Evolutionary conservation across 2,797 vertebrate genomes (phyloP), one percentile per base, ranked within the genome.

Genomic region (Anabas testudineus): DNA sequence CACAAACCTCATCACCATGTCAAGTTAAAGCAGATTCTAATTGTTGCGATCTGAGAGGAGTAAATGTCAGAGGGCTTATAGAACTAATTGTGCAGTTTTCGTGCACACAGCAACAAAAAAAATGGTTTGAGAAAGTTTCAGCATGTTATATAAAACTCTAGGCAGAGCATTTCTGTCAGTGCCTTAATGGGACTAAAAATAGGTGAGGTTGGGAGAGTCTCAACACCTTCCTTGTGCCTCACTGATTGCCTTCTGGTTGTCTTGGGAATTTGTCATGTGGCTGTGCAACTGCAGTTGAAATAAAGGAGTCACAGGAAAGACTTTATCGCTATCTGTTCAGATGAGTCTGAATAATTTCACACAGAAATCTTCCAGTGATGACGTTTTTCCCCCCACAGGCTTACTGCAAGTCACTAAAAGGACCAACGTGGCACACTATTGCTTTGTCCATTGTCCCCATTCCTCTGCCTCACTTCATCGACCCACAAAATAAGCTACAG

Each of bases 161-260:
- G 32, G 10, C 37, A 54, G 41, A 45, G 21, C 16, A 69, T 46
- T 24, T 62, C 21, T 7, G n/a, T 22, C 30, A 56, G 36, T 42
- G 19, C 7, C 74, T 67, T 51, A 60, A 86, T 55, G 32, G 66
- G 37, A 46, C 66, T 71, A 78, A 74, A 82, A 82, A 86, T 79
- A 80, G 34, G 19, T 54, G 28, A 49, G 26, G 34, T 49, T 48
- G 37, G 19, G 32, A 48, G 12, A 26, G 10, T 46, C 60, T 64
- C 22, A 39, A 39, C 67, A 70, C 47, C 47, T 70, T 70, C 39
- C 13, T 12, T 10, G 7, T 47, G 54, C 14, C 21, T 63, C 30
- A 36, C 39, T 54, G 15, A 58, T 47, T 56, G 28, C 45, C 45
- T 30, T 18, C 52, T 53, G 36, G 32, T 26, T 48, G 13, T 62